Conservation (phyloP, 2,797 vertebrate genomes). For the Scolopax bukidnonensis region DNA sequence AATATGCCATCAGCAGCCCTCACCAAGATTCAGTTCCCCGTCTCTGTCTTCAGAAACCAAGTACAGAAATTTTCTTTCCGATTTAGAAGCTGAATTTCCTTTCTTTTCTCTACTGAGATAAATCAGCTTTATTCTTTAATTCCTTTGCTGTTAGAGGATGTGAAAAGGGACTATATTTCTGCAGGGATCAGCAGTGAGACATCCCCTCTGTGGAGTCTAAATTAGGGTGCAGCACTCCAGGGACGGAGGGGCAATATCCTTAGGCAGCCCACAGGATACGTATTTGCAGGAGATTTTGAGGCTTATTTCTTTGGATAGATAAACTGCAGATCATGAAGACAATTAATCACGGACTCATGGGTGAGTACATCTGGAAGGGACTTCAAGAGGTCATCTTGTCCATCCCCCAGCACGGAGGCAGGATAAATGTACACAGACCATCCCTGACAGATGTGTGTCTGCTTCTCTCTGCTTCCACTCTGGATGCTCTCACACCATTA, state of each 20-base stretch:
- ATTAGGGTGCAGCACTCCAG: not conserved
- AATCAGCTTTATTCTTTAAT: constrained; percentile 32
- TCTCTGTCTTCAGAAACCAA: not conserved
- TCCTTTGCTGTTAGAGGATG: not conserved
- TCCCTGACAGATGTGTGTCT: constrained; percentile 55
- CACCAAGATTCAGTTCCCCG: not conserved
- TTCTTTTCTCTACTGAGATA: not conserved
- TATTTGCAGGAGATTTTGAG: constrained; percentile 40
- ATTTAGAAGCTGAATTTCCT: not conserved
- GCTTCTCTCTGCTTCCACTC: constrained; percentile 48
- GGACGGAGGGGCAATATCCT: not conserved
- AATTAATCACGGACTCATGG: constrained; percentile 59
- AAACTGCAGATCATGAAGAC: constrained; percentile 44
- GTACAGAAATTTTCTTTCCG: not conserved
- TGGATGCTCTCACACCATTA: not conserved
- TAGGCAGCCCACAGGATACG: not conserved
- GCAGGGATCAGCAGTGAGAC: not conserved
- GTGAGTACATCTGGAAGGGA: constrained; percentile 41
- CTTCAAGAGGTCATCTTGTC: constrained; percentile 57
- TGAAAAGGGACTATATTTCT: not conserved
- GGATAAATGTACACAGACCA: constrained; percentile 54
- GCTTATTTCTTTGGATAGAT: constrained; percentile 49
- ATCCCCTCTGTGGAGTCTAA: not conserved
- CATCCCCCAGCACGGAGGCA: constrained; percentile 13
- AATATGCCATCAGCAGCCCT: not conserved